Percentiles rank a stretch among this genome's conserved stretches.
Evolutionary conservation across 2,888 invertebrate genomes (phyloP).

Genomic region (Limnephilus auricula): DNA sequence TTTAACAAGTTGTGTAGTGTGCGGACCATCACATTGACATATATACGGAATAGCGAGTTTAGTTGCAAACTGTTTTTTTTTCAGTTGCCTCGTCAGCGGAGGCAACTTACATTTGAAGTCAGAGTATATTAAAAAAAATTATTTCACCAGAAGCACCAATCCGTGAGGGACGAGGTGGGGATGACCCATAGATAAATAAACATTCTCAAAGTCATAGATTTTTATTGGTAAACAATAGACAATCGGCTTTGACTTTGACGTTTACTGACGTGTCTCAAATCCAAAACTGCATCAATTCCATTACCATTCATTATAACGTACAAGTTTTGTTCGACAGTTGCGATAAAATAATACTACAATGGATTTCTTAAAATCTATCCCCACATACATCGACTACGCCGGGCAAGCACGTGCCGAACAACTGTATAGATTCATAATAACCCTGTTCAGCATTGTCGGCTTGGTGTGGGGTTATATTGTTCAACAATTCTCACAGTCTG

Average conservation of each 20-base stretch:
- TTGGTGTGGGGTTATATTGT: slow-evolving; percentile 95
- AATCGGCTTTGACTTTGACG: slow-evolving; percentile 14
- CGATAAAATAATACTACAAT: slow-evolving; percentile 68
- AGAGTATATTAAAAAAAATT: too few relatives aligned
- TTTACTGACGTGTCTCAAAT: slow-evolving; percentile 53
- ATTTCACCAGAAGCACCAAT: too few relatives aligned
- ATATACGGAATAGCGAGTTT: too few relatives aligned
- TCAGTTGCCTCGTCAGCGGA: too few relatives aligned
- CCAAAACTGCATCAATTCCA: background rate
- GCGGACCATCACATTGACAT: too few relatives aligned
- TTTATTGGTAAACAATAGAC: background rate
- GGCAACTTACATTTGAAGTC: too few relatives aligned
- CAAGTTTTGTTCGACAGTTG: background rate
- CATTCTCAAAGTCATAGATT: background rate
- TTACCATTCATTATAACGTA: too few relatives aligned
- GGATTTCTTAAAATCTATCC: slow-evolving; percentile 76
- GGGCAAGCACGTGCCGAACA: slow-evolving; percentile 95
- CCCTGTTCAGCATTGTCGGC: slow-evolving; percentile 93
- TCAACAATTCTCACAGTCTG: slow-evolving; percentile 97
- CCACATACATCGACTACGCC: slow-evolving; percentile 85
- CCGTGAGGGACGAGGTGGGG: too few relatives aligned
- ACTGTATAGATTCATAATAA: slow-evolving; percentile 92
- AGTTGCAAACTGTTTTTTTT: too few relatives aligned
- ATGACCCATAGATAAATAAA: too few relatives aligned
- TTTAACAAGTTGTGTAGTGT: too few relatives aligned